Base-by-base conservation (phyloP, 2,113 vertebrate species). In the Phalacrocorax pelagicus region DNA sequence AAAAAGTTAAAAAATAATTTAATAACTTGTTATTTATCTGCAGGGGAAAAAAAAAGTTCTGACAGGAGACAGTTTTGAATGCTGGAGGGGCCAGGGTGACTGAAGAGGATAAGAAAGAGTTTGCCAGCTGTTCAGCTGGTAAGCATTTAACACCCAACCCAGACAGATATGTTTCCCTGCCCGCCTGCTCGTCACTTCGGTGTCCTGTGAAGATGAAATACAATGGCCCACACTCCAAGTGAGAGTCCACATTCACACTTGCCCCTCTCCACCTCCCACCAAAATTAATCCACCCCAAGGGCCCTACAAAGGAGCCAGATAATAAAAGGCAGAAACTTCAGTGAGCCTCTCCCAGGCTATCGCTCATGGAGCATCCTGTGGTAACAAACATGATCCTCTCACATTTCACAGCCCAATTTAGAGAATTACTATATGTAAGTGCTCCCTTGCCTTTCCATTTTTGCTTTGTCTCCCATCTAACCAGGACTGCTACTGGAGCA, bases 281-380 rank as follows among this genome's bases (percentile, higher is more conserved):
- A 19, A 46, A 72, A 47, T 14, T 49, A 36, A 36, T 23, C 27
- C 9, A 23, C 11, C 13, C 4, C 0, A 20, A 9, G 40, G 9
- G 26, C 15, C 32, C 38, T 32, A 26, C 55, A 77, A 73, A 66
- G 17, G 18, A 42, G 36, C 7, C 42, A 40, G 36, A 36, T 11
- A 38, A 29, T n/a, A 27, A 59, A 79, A 51, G 23, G 19, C 40
- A 34, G 24, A 81, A 15, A 34, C 42, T 84, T 70, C 18, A 63
- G 15, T 2, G 5, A 85, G 19, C 16, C 69, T 11, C 38, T 12
- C 12, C 19, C 20, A 49, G 29, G 36, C 26, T 57, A 54, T 6
- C 10, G 15, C 14, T 74, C 51, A 47, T 15, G 1, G 0, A 63
- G 30, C 5, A 23, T 21, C 42, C n/a, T 29, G 36, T 5, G 3